Evolutionary conservation across 2,797 vertebrate genomes (phyloP), one percentile per base, ranked within the genome.

Genomic region (Microctenopoma stevenorrisi): DNA sequence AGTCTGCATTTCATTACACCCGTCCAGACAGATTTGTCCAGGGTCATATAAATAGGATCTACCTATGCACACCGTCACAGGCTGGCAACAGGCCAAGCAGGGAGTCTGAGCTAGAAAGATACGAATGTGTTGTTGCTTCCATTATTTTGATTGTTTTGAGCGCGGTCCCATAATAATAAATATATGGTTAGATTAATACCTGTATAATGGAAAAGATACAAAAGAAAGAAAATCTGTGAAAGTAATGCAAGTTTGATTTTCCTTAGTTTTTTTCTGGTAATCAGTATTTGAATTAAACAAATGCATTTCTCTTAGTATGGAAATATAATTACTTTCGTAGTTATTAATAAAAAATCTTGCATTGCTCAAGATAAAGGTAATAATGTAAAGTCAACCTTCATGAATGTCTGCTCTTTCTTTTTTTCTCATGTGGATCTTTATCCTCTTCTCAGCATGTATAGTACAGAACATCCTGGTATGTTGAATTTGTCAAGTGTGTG

Each of bases 381-480:
- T 44, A 16, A 44, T 16, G 14, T 52, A 51, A 43, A 38, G 50
- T 44, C 52, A 40, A 59, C 69, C 44, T 14, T 49, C 16, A 51
- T 78, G 55, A 68, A 59, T 7, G 8, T 72, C 43, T 64, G 72
- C 62, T 65, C 51, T 35, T 35, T 28, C 49, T 60, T 59, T 51
- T 40, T 66, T 25, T 53, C 38, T 74, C 61, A 7, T 58, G 43
- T 59, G 25, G 25, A 48, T 63, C 55, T 51, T 71, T 25, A 40
- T 47, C 72, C 37, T 35, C 25, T 18, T 74, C 71, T 65, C 68
- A 54, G 37, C 55, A 55, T 72, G 63, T 71, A 71, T 49, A 74
- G 61, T 35, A 55, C 72, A 76, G 70, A 84, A 86, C 73, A 83
- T 79, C 66, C 72, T 64, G 68, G 28, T 70, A 22, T 61, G 40